phyloP scores from a whole-genome alignment of 2,797 vertebrate species.

The Oreortyx pictus region DNA sequence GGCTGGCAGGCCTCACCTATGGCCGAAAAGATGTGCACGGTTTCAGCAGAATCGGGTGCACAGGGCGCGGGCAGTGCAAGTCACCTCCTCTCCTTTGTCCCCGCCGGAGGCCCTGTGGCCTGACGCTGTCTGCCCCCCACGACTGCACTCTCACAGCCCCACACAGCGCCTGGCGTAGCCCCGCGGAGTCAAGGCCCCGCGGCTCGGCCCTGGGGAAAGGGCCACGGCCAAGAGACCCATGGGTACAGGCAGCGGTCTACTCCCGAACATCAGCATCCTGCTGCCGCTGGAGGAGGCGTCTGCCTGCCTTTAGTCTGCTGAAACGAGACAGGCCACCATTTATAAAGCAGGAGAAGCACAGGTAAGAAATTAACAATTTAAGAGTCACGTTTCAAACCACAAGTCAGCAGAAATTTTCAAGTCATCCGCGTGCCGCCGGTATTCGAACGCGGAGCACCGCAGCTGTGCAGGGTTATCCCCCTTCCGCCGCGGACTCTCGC shows the following conservation, averaged over 20 bases:
- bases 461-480: no score
- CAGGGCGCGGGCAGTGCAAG: background rate
- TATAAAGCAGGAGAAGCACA: background rate
- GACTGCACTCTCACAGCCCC: background rate
- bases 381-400: background rate
- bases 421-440: no score
- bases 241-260: no score
- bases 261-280: background rate
- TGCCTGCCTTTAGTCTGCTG: background rate
- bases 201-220: no score
- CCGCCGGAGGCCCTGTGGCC: background rate
- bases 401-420: background rate
- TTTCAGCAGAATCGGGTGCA: background rate
- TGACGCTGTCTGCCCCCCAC: background rate
- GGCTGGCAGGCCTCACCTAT: background rate
- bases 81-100: background rate
- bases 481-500: background rate
- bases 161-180: no score
- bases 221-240: no score
- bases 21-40: background rate
- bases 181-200: no score
- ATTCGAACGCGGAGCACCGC: background rate
- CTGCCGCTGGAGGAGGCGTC: background rate
- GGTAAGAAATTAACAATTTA: background rate
- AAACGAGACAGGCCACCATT: no score